Evolutionary conservation across 2,888 invertebrate genomes (phyloP), one percentile per base, ranked within the genome.

Genomic region (Athalia rosae): DNA sequence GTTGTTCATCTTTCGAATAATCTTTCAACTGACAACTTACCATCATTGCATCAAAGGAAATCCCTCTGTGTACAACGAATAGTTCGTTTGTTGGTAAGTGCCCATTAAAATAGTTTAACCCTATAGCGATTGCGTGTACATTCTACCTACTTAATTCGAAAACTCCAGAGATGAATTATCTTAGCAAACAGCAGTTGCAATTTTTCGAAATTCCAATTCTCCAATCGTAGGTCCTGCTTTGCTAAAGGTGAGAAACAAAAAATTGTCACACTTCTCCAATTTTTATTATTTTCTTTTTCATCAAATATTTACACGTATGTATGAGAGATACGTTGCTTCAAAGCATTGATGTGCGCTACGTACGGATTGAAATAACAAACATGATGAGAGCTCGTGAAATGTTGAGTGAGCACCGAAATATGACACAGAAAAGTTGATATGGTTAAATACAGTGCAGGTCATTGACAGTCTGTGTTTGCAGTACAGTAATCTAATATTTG

Each of bases 371-470:
- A 62, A 62, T 62, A 4, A 62, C 28, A 43, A 43, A 62, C n/a
- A 43, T 62, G n/a, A 5, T 11, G 45, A 62, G 62, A 15, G 45
- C 62, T 11, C 11, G n/a, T 15, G 4, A 6, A 62, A 45, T 62
- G 45, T 11, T 6, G 11, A 62, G 11, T 4, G 45, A 28, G n/a
- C 62, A 62, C 8, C 50, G 28, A 62, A 62, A 62, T 41, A 28
- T 6, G 43, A 62, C 41, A 45, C 43, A 62, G 62, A 62, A 62
- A 43, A 43, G 62, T 62, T n/a, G 43, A 43, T 62, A 7, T n/a
- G n/a, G 45, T 43, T 62, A 43, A 62, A 41, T 62, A 43, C 45
- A 62, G 62, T 28, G 62, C n/a, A 62, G 62, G 62, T 62, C 62
- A 62, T 62, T 43, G 45, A 62, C 62, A 43, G 62, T 28, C 28